A percentile compares a stretch with the other conserved stretches of the same genome.
Evolutionary conservation across 2,113 vertebrate genomes (phyloP).

Genomic region (Aldabrachelys gigantea): DNA sequence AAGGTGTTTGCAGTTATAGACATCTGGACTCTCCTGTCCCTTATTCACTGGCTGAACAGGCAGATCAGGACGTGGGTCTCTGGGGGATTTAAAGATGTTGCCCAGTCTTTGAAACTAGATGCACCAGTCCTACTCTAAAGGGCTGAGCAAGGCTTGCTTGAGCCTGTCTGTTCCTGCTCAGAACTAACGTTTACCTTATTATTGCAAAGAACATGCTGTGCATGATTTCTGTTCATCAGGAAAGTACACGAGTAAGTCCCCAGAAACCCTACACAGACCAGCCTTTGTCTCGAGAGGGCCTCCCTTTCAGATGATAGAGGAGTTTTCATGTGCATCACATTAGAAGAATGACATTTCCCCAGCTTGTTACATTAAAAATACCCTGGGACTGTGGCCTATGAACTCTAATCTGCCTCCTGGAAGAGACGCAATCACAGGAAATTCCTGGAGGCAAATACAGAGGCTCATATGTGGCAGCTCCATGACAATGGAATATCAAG

Average conservation of each 20-base stretch:
- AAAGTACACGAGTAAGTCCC: slow-evolving; percentile 25
- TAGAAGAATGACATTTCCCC: rapidly evolving
- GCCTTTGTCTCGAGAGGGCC: background rate
- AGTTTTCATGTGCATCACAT: background rate
- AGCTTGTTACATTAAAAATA: background rate
- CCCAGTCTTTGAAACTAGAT: slow-evolving; percentile 47
- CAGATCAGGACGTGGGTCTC: slow-evolving; percentile 9
- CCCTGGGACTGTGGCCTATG: background rate
- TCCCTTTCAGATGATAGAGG: rapidly evolving
- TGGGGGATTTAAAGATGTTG: slow-evolving; percentile 14
- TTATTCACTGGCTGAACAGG: background rate
- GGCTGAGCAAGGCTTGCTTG: slow-evolving; percentile 44
- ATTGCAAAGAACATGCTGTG: background rate
- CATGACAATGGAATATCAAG: background rate
- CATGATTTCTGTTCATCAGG: slow-evolving; percentile 16
- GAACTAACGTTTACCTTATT: background rate
- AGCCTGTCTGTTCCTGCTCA: slow-evolving; percentile 57
- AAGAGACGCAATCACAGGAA: rapidly evolving
- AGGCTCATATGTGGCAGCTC: rapidly evolving
- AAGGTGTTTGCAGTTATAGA: background rate
- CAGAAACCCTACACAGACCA: slow-evolving; percentile 9
- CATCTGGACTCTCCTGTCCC: background rate
- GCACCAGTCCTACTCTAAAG: slow-evolving; percentile 15
- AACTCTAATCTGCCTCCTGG: background rate
- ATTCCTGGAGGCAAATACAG: background rate